These are phyloP conservation scores for Ammospiza nelsoni DNA, from an alignment of 2,113 vertebrate genomes.

Conservation along the genomic window DNA sequence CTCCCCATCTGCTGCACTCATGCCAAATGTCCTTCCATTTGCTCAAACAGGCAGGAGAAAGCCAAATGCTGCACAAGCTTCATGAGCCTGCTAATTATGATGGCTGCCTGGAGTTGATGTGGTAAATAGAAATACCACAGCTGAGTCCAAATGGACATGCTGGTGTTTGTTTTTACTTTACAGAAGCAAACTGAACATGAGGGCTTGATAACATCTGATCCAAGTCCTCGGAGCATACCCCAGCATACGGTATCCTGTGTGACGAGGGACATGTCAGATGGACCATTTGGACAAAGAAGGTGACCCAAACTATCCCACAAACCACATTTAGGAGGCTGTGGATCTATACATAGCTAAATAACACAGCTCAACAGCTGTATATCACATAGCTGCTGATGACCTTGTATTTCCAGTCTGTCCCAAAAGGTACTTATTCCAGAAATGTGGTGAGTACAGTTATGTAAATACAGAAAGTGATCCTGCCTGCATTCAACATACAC, in stretches of 20 bases:
- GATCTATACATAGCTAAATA: neutral
- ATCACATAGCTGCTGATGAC: neutral
- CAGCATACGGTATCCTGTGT: neutral
- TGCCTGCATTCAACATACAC: neutral
- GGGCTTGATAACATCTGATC: slow-evolving; percentile 30
- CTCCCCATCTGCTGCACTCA: slow-evolving; percentile 28
- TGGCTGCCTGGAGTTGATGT: slow-evolving; percentile 27
- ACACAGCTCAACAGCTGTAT: neutral
- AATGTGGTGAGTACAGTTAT: neutral
- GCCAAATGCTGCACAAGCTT: slow-evolving; percentile 72
- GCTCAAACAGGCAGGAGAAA: slow-evolving; percentile 63
- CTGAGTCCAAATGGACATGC: slow-evolving; percentile 51
- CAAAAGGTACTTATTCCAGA: neutral
- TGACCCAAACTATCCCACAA: neutral
- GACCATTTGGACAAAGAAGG: slow-evolving; percentile 16
- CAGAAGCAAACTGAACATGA: slow-evolving; percentile 27
- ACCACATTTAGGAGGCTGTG: neutral
- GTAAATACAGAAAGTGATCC: neutral
- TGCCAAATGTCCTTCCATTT: slow-evolving; percentile 67
- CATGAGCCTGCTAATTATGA: slow-evolving; percentile 65
- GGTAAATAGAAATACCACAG: slow-evolving; percentile 56
- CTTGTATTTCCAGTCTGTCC: neutral
- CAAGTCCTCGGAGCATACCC: neutral
- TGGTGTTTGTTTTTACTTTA: slow-evolving; percentile 46
- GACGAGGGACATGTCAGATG: neutral